Conservation (phyloP, 1,140 invertebrate species). For the Drosophila kurseongensis region DNA sequence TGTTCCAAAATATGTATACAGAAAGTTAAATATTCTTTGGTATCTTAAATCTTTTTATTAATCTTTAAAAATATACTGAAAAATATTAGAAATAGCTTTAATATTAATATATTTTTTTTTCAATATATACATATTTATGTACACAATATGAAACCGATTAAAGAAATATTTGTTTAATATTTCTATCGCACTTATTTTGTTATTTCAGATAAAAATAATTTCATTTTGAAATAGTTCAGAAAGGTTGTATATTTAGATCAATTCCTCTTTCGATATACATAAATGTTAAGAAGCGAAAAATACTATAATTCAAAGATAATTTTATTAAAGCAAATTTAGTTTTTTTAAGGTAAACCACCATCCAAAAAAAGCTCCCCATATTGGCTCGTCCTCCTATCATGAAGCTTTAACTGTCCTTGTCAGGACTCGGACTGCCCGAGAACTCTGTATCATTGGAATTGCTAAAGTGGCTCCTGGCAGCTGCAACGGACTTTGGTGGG, state of each 20-base stretch:
- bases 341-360: constrained; percentile 26
- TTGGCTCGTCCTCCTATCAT: background rate
- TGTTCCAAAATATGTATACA: too few species aligned
- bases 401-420: constrained; percentile 15
- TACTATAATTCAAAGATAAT: constrained; percentile 23
- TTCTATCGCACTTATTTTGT: too few species aligned
- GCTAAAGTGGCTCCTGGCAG: constrained; percentile 62
- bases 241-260: background rate
- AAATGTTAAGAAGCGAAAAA: background rate
- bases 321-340: constrained; percentile 56
- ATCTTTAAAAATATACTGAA: too few species aligned
- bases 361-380: background rate
- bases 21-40: too few species aligned
- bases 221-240: background rate
- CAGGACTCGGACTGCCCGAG: constrained; percentile 24
- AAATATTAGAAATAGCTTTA: too few species aligned
- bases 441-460: constrained; percentile 32
- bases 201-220: background rate
- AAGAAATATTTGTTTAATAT: too few species aligned
- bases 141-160: too few species aligned
- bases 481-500: constrained; percentile 81
- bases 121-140: too few species aligned
- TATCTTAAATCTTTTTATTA: too few species aligned
- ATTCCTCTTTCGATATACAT: background rate
- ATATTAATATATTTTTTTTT: too few species aligned